These are phyloP conservation scores for Wasmannia auropunctata DNA, from an alignment of 1,140 invertebrate genomes.

Conservation along the genomic window DNA sequence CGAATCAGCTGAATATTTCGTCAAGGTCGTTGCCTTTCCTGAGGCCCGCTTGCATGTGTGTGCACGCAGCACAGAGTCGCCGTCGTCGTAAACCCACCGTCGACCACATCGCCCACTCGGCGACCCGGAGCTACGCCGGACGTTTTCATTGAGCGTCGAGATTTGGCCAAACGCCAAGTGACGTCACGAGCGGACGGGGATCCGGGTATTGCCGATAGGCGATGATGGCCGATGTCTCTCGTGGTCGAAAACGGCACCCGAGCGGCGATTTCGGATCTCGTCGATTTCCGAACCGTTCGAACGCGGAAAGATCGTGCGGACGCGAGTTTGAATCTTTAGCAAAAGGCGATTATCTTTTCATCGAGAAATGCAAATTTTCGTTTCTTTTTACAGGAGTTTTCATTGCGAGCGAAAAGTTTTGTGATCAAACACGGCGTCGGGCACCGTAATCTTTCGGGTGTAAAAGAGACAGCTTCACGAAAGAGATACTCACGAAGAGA, in stretches of 20 bases:
- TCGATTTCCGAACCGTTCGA: no score
- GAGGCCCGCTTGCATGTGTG: conserved; percentile 27
- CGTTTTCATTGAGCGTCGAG: conserved; percentile 80
- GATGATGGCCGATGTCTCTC: conserved; percentile 62
- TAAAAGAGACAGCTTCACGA: background rate
- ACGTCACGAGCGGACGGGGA: conserved; percentile 77
- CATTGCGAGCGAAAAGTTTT: background rate
- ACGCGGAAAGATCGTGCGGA: conserved; percentile 2
- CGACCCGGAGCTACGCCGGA: conserved; percentile 64
- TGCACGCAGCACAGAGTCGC: conserved; percentile 63
- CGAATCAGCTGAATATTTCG: conserved; percentile 52
- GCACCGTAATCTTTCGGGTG: background rate
- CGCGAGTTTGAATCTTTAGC: conserved; percentile 13
- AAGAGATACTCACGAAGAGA: conserved; percentile 10
- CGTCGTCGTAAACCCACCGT: conserved; percentile 66
- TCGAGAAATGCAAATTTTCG: background rate
- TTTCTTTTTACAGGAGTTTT: background rate
- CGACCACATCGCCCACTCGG: conserved; percentile 54
- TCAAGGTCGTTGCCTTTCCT: conserved; percentile 74
- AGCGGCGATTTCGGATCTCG: background rate
- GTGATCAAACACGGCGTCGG: background rate
- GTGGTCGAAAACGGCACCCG: background rate
- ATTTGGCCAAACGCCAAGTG: conserved; percentile 78
- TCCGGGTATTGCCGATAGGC: conserved; percentile 61
- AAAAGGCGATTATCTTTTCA: background rate